These are phyloP conservation scores for Brachionus rubens DNA, from an alignment of 1,140 invertebrate species.

Conservation along the genomic window DNA sequence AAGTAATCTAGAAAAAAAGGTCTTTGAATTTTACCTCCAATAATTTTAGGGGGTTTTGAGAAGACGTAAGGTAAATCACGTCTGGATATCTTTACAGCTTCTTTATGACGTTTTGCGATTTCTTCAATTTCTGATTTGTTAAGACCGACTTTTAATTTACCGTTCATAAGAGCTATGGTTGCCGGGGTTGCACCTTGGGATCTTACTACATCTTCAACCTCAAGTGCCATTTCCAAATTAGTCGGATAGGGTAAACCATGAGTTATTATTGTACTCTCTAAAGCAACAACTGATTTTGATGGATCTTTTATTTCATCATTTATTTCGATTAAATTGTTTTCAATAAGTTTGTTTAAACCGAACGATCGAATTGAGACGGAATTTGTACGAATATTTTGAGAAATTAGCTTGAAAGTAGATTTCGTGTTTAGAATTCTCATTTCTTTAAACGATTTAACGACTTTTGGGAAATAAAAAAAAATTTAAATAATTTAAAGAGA, in stretches of 20 bases:
- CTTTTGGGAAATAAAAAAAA: no score
- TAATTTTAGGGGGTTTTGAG: not conserved
- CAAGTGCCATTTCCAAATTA: conserved; percentile 79
- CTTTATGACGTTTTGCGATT: conserved; percentile 56
- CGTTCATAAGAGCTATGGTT: conserved; percentile 82
- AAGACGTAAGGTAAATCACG: conserved; percentile 75
- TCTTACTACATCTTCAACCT: conserved; percentile 74
- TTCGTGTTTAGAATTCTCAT: no score
- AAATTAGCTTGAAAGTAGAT: no score
- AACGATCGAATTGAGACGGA: no score
- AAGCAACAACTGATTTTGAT: conserved; percentile 74
- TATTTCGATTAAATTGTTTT: not conserved
- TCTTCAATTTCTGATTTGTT: conserved; percentile 65
- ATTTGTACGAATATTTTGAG: no score
- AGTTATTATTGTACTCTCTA: conserved; percentile 95
- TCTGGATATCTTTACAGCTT: conserved; percentile 73
- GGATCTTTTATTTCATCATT: conserved; percentile 51
- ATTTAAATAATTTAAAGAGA: no score
- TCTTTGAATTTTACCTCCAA: no score
- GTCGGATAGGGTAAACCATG: conserved; percentile 94
- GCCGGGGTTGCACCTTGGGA: conserved; percentile 81
- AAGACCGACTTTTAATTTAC: conserved; percentile 75
- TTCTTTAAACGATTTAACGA: no score
- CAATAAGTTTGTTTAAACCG: conserved; percentile 35
- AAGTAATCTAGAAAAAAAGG: no score